These are phyloP conservation scores for Alosa sapidissima DNA, from an alignment of 2,797 vertebrate genomes.

Conservation along the genomic window DNA sequence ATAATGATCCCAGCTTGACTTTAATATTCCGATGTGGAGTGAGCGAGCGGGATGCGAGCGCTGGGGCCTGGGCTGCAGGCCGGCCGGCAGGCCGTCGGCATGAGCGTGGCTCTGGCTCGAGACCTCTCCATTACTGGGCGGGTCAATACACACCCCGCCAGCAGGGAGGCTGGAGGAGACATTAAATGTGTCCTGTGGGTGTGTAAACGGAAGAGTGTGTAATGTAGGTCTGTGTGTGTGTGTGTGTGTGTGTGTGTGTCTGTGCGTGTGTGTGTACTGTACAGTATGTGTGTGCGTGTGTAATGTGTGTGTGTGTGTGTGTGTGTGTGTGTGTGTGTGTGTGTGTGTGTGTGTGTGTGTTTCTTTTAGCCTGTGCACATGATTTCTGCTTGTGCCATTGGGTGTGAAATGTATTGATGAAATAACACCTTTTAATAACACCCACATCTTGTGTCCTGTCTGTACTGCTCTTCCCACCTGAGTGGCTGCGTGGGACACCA, in stretches of 20 bases:
- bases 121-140: conserved; percentile 45
- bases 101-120: conserved; percentile 35
- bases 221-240: not conserved
- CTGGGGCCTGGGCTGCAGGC: not conserved
- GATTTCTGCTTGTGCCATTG: not conserved
- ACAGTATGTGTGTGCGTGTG: conserved; percentile 14
- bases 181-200: not conserved
- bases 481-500: not conserved
- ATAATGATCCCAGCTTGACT: conserved; percentile 52
- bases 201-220: not conserved
- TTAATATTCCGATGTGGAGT: conserved; percentile 43
- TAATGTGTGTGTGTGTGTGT: conserved; percentile 8
- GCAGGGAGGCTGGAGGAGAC: not conserved
- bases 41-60: not conserved
- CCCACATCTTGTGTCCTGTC: not conserved
- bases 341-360: conserved; percentile 12
- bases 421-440: not conserved
- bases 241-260: not conserved
- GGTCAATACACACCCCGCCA: conserved; percentile 34
- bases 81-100: conserved; percentile 31
- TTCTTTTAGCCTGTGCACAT: not conserved
- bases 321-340: not conserved
- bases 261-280: conserved; percentile 13
- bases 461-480: not conserved
- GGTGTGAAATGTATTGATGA: not conserved